phyloP scores from a whole-genome alignment of 64 coral and sea anemone species.

The Pocillopora damicornis region DNA sequence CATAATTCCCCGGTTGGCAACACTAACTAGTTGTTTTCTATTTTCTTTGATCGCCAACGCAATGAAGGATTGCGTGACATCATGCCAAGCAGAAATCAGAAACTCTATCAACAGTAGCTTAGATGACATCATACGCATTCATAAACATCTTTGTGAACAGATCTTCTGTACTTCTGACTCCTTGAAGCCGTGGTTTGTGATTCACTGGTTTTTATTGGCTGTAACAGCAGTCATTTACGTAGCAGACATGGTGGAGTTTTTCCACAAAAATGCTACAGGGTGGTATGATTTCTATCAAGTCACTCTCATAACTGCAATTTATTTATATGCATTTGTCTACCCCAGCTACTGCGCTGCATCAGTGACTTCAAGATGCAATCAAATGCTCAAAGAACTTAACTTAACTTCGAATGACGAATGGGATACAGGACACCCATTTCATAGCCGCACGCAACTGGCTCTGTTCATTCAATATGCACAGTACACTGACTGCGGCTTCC shows the following conservation, averaged over 20 bases:
- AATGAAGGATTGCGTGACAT: conserved; percentile 26
- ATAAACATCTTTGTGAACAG: conserved; percentile 48
- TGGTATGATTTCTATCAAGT: background rate
- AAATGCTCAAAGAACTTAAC: conserved; percentile 68
- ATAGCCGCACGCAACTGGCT: conserved; percentile 21
- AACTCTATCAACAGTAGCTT: background rate
- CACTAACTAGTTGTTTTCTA: conserved; percentile 36
- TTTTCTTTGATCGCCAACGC: conserved; percentile 22
- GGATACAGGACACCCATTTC: conserved; percentile 48
- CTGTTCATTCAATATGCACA: conserved; percentile 72
- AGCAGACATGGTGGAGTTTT: conserved; percentile 44
- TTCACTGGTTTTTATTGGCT: conserved; percentile 63
- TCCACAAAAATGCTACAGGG: conserved; percentile 1
- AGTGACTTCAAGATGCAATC: conserved; percentile 60
- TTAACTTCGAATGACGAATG: conserved; percentile 65
- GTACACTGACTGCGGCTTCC: conserved; percentile 56
- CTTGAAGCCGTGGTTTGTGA: conserved; percentile 63
- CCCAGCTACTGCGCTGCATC: conserved; percentile 69
- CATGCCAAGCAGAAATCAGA: conserved; percentile 22
- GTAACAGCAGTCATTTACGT: conserved; percentile 46
- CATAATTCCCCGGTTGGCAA: conserved; percentile 27
- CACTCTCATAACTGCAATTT: background rate
- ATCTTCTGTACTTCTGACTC: conserved; percentile 42
- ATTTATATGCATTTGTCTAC: conserved; percentile 71
- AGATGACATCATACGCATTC: conserved; percentile 57